phyloP scores from a whole-genome alignment of 2,797 vertebrate genomes.

The Halcyon smyrnensis region DNA sequence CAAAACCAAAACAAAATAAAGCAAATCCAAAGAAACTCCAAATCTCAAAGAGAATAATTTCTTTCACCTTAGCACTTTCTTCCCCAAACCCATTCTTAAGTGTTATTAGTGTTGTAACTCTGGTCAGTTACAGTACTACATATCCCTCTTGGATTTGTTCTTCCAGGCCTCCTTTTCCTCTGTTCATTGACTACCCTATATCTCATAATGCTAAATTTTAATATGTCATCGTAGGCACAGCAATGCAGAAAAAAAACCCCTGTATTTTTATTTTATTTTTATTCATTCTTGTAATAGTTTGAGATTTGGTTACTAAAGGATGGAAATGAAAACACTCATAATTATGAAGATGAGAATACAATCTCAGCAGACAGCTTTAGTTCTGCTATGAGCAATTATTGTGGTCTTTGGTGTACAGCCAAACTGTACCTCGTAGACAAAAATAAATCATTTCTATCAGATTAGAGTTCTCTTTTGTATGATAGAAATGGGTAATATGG shows the following conservation, averaged over 20 bases:
- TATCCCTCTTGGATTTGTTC: neutral
- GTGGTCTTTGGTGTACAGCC: slow-evolving; percentile 5
- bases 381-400: slow-evolving; percentile 44
- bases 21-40: neutral
- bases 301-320: slow-evolving; percentile 26
- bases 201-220: slow-evolving; percentile 8
- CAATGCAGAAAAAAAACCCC: neutral
- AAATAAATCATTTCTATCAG: slow-evolving; percentile 62
- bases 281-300: slow-evolving; percentile 32
- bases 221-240: neutral
- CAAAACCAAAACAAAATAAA: too few species aligned
- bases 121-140: neutral
- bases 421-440: slow-evolving; percentile 19
- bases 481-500: slow-evolving; percentile 51
- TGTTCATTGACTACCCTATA: neutral
- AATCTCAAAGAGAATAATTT: neutral
- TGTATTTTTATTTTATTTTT: neutral
- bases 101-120: neutral
- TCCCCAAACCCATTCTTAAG: neutral
- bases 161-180: neutral
- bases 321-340: slow-evolving; percentile 46
- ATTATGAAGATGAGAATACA: slow-evolving; percentile 39
- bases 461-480: slow-evolving; percentile 30
- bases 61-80: neutral
- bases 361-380: slow-evolving; percentile 17